These are phyloP conservation scores for Embidobia sp. DNA, from an alignment of 2,888 invertebrate genomes.

Conservation along the genomic window DNA sequence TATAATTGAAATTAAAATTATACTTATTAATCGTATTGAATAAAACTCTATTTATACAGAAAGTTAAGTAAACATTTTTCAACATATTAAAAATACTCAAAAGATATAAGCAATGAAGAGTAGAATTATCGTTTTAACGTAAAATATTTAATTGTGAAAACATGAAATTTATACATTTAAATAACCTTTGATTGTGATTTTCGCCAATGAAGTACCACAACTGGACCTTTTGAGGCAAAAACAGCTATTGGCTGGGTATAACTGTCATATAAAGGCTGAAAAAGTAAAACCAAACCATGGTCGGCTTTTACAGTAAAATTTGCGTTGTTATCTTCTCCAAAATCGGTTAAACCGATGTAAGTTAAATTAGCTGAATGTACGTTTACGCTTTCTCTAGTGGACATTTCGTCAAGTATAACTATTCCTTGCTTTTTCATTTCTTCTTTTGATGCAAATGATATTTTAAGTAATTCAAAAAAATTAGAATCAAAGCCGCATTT, in stretches of 20 bases:
- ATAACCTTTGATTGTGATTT: conserved; percentile 17
- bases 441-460: conserved; percentile 8
- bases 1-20: no score
- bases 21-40: no score
- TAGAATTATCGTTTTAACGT: no score
- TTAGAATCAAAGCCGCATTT: conserved; percentile 13
- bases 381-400: conserved; percentile 45
- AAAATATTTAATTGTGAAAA: not conserved
- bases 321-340: not conserved
- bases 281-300: not conserved
- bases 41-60: no score
- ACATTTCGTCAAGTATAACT: conserved; percentile 56
- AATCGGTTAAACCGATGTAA: conserved; percentile 5
- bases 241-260: conserved; percentile 16
- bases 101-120: no score
- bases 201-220: not conserved
- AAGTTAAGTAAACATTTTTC: no score
- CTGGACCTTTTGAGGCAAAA: conserved; percentile 9
- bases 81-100: no score
- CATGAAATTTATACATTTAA: not conserved
- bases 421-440: conserved; percentile 4
- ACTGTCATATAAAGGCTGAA: conserved; percentile 1
- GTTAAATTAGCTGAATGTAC: conserved; percentile 9
- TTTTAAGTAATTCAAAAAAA: conserved; percentile 4
- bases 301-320: conserved; percentile 1